Base-by-base conservation (phyloP, 2,797 vertebrate species). In the Urocyon cinereoargenteus region DNA sequence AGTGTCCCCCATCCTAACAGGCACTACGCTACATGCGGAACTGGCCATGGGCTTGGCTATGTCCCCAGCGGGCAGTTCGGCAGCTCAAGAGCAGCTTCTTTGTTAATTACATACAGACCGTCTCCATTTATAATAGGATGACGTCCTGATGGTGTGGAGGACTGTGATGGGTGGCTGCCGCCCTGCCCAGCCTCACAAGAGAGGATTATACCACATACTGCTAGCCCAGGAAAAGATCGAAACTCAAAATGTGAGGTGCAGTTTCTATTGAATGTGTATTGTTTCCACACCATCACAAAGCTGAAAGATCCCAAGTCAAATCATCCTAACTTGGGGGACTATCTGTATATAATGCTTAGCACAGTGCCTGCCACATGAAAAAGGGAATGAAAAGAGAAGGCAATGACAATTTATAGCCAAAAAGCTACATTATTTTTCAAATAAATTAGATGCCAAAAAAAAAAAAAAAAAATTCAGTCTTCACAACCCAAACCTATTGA, bases 401-500 rank as follows among this genome's bases (percentile, higher is more conserved):
- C 34, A 90, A 89, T 77, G 12, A 82, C 7, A 90, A 66, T 83
- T 77, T 89, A 81, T 5, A 51, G 36, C 49, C 36, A 57, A 92
- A 66, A 62, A 75, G 34, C 40, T 55, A 75, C 3, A 11, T 53
- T 51, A 45, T 86, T 90, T 55, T 18, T 82, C 28, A 94, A 88
- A 84, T 34, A 90, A 94, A 64, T 36, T 6, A 34, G 9, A 91
- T 2, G 73, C 10, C 62, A 85, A 93, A 86, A 24, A 81, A 79
- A 79, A 31, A 6, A 87, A 75, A 73, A 53, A 88, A 93, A 78
- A 70, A 79, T 12, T 31, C n/a, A 55, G 3, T 24, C 90, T 97
- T 79, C 40, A 68, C 11, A 61, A 81, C 21, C 91, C 86, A 91
- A 97, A 82, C 57, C 57, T 77, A 62, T 22, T 77, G 79, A 59